Percentiles rank a stretch among this genome's conserved stretches.
phyloP scores from a whole-genome alignment of 2,113 vertebrate species.

The Amia ocellicauda region DNA sequence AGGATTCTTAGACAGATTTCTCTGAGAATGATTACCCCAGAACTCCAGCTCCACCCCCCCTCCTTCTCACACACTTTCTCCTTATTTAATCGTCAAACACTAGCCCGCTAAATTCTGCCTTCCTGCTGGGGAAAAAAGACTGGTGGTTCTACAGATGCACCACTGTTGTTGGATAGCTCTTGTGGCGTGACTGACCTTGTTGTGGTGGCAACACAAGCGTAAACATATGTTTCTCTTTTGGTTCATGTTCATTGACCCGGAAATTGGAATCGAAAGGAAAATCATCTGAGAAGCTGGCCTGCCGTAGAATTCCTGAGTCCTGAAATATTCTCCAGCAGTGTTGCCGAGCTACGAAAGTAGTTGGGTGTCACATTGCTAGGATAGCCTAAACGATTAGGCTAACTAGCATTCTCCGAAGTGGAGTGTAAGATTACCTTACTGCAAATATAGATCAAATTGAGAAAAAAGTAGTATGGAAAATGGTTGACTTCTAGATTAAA shows the following conservation, averaged over 20 bases:
- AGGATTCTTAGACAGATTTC: conserved; percentile 26
- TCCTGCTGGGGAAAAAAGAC: conserved; percentile 5
- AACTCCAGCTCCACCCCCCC: background rate
- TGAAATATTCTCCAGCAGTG: no score
- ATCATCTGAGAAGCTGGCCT: no score
- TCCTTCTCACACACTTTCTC: background rate
- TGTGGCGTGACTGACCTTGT: conserved; percentile 14
- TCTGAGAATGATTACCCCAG: conserved; percentile 19
- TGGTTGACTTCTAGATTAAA: no score
- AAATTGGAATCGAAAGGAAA: background rate
- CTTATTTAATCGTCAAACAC: background rate
- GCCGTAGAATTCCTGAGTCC: no score
- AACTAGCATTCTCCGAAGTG: no score
- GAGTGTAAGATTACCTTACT: no score
- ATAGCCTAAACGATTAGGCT: no score
- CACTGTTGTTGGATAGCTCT: conserved; percentile 3
- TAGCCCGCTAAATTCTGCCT: background rate
- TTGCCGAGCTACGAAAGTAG: no score
- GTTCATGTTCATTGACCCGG: background rate
- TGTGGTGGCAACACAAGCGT: conserved; percentile 13
- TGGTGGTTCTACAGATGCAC: background rate
- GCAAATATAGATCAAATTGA: no score
- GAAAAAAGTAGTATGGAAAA: no score
- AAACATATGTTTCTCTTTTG: conserved; percentile 17
- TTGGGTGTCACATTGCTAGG: no score